Percentiles rank a stretch among this genome's conserved stretches.
phyloP scores from a whole-genome alignment of 2,797 vertebrate species.

The Neosalanx taihuensis region DNA sequence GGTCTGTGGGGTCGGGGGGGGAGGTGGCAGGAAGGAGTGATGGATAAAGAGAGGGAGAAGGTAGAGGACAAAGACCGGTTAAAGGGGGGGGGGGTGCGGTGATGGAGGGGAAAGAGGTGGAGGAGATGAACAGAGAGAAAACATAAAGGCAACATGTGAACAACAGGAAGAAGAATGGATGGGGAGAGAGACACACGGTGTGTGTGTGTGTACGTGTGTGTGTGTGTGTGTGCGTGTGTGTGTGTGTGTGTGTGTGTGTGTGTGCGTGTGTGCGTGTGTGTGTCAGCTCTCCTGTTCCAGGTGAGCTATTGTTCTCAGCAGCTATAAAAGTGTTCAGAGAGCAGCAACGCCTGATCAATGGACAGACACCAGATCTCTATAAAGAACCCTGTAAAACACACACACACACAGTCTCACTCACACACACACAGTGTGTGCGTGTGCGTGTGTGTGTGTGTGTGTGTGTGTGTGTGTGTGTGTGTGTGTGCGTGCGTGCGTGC shows the following conservation, averaged over 20 bases:
- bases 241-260: not conserved
- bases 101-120: constrained; percentile 12
- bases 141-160: not conserved
- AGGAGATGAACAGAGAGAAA: constrained; percentile 9
- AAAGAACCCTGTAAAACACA: constrained; percentile 50
- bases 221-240: no score
- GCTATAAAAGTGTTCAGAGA: constrained; percentile 58
- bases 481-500: no score
- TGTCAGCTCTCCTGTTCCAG: constrained; percentile 4
- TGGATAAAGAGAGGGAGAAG: not conserved
- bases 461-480: no score
- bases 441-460: not conserved
- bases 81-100: constrained; percentile 20
- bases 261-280: constrained; percentile 42
- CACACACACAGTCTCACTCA: not conserved
- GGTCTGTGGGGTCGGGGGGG: constrained; percentile 31
- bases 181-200: constrained; percentile 3
- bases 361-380: constrained; percentile 46
- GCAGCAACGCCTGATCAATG: constrained; percentile 61
- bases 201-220: no score
- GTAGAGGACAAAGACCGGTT: not conserved
- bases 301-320: constrained; percentile 47
- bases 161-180: not conserved
- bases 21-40: not conserved
- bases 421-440: not conserved